Percentiles rank a stretch among this genome's conserved stretches.
phyloP scores from a whole-genome alignment of 2,888 invertebrate species.

The Vesta saturnalis region DNA sequence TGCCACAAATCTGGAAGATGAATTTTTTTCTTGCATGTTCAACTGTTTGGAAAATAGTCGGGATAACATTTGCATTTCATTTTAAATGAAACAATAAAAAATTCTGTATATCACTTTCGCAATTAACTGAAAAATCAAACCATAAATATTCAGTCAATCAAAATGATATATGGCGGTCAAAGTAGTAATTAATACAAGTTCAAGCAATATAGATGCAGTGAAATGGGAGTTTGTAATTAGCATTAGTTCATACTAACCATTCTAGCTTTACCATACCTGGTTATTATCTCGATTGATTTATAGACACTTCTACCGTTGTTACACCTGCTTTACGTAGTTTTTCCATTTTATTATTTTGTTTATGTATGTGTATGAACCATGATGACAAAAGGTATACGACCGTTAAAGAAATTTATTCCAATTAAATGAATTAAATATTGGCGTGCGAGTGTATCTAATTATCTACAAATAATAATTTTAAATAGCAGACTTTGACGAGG shows the following conservation, averaged over 20 bases:
- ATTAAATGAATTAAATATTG: too few species aligned
- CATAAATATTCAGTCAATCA: constrained; percentile 31
- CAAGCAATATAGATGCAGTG: constrained; percentile 36
- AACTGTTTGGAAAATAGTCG: too few species aligned
- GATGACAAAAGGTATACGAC: constrained; percentile 19
- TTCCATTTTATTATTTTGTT: constrained; percentile 26
- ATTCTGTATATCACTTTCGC: constrained; percentile 16
- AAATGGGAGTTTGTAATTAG: constrained; percentile 42
- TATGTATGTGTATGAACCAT: constrained; percentile 11
- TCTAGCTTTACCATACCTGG: constrained; percentile 36
- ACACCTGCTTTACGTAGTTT: constrained; percentile 44
- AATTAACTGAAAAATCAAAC: constrained; percentile 16
- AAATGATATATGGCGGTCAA: constrained; percentile 47
- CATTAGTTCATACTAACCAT: constrained; percentile 41
- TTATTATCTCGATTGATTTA: constrained; percentile 46
- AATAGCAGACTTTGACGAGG: too few species aligned
- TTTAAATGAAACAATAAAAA: constrained; percentile 9
- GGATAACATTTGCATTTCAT: too few species aligned
- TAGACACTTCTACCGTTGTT: constrained; percentile 40
- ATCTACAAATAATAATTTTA: too few species aligned
- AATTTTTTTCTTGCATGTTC: too few species aligned
- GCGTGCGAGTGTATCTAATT: too few species aligned
- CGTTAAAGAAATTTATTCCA: background rate
- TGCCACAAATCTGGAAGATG: too few species aligned
- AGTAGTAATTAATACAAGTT: constrained; percentile 48